A percentile compares a stretch with the other conserved stretches of the same genome.
Conservation (phyloP, 2,797 vertebrate species). For the Glossophaga mutica region DNA sequence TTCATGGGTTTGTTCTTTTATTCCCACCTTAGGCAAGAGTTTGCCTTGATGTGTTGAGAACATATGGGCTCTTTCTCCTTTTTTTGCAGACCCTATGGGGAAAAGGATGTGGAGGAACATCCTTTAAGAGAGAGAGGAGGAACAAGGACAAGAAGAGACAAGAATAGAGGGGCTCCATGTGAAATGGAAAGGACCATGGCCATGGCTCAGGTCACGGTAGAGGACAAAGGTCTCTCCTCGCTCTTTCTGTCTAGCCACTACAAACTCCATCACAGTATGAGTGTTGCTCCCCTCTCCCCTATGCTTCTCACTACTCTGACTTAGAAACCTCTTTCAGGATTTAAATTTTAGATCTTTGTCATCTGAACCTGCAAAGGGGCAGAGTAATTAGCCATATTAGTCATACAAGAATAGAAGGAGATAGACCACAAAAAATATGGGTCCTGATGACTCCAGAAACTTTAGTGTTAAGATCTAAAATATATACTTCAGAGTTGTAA, state of each 20-base stretch:
- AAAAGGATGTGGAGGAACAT: not conserved
- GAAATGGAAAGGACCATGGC: not conserved
- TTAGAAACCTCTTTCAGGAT: not conserved
- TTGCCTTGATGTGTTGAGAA: not conserved
- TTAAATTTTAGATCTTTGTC: not conserved
- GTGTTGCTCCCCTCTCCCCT: not conserved
- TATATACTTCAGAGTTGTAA: not conserved
- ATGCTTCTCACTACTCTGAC: not conserved
- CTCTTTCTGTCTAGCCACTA: not conserved
- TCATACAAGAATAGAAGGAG: not conserved
- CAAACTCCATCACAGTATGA: not conserved
- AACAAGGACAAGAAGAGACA: not conserved
- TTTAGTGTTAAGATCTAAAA: not conserved
- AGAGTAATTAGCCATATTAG: not conserved
- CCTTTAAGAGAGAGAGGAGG: not conserved
- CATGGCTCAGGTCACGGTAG: not conserved
- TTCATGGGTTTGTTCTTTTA: not conserved
- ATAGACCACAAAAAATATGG: not conserved
- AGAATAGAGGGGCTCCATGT: not conserved
- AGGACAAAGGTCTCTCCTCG: not conserved
- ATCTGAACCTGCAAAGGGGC: not conserved
- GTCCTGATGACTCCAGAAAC: not conserved
- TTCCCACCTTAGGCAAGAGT: not conserved
- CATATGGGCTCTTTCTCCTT: not conserved
- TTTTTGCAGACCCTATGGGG: not conserved